Conservation (phyloP, 1,140 invertebrate genomes). For the Calephelis nemesis region DNA sequence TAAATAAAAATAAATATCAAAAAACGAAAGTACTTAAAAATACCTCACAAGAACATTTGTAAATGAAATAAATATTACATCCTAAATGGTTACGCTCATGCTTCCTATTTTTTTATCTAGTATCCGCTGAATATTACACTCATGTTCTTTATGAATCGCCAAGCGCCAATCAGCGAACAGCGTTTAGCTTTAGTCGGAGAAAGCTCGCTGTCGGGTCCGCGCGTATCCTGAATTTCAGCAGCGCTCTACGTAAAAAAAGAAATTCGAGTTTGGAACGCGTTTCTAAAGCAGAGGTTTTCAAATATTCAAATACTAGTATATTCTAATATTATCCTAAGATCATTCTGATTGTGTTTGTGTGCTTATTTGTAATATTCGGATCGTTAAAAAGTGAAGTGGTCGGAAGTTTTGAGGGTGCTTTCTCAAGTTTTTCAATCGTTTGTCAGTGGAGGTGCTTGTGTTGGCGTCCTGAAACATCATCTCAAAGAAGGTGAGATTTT, state of each 20-base stretch:
- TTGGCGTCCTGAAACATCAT: constrained; percentile 55
- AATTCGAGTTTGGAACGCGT: constrained; percentile 46
- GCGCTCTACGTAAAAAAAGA: constrained; percentile 54
- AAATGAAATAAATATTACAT: no score
- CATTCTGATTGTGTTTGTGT: constrained; percentile 21
- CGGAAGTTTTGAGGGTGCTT: constrained; percentile 33
- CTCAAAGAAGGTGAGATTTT: constrained; percentile 49
- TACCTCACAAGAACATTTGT: no score
- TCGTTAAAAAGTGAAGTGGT: constrained; percentile 20
- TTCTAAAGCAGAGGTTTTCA: constrained; percentile 21
- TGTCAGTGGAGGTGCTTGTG: constrained; percentile 42
- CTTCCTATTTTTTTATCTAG: background rate
- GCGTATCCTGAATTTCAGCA: constrained; percentile 25
- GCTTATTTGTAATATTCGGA: constrained; percentile 18
- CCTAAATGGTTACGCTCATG: background rate
- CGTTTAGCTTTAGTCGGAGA: constrained; percentile 38
- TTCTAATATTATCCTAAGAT: constrained; percentile 15
- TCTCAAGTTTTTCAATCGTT: constrained; percentile 60
- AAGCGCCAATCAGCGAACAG: constrained; percentile 12
- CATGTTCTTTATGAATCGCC: constrained; percentile 28
- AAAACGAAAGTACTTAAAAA: no score
- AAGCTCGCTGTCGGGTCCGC: constrained; percentile 23
- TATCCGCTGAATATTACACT: constrained; percentile 17
- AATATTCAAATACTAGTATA: constrained; percentile 25
- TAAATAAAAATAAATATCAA: no score